These are phyloP conservation scores for Merluccius polli DNA, from an alignment of 2,797 vertebrate species.

Conservation along the genomic window DNA sequence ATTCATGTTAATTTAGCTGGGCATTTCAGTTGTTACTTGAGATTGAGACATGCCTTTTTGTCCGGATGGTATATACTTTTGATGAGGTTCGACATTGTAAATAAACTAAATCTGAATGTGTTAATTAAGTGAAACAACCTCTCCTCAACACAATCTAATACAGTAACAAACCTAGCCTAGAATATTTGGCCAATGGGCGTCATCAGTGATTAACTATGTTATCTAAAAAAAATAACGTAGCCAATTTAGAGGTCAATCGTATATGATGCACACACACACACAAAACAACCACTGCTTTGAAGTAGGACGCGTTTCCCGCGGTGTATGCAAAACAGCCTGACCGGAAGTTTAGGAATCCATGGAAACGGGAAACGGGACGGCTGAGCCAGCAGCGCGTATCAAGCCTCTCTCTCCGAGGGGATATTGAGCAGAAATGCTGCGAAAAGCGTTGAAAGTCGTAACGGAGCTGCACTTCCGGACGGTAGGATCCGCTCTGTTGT, in stretches of 20 bases:
- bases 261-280: no score
- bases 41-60: neutral
- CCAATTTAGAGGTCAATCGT: neutral
- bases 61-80: neutral
- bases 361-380: neutral
- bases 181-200: no score
- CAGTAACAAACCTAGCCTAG: no score
- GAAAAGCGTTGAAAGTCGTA: slow-evolving; percentile 68
- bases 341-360: neutral
- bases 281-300: neutral
- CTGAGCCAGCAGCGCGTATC: neutral
- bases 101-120: neutral
- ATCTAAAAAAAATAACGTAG: no score
- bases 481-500: slow-evolving; percentile 59
- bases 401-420: neutral
- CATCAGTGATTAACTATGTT: no score
- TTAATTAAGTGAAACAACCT: neutral
- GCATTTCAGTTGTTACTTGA: neutral
- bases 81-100: neutral
- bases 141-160: neutral
- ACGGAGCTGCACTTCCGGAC: slow-evolving; percentile 71
- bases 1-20: neutral
- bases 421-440: slow-evolving; percentile 53
- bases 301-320: neutral
- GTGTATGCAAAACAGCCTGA: neutral